These are phyloP conservation scores for Hyposoter didymator DNA, from an alignment of 2,888 invertebrate species.

Conservation along the genomic window DNA sequence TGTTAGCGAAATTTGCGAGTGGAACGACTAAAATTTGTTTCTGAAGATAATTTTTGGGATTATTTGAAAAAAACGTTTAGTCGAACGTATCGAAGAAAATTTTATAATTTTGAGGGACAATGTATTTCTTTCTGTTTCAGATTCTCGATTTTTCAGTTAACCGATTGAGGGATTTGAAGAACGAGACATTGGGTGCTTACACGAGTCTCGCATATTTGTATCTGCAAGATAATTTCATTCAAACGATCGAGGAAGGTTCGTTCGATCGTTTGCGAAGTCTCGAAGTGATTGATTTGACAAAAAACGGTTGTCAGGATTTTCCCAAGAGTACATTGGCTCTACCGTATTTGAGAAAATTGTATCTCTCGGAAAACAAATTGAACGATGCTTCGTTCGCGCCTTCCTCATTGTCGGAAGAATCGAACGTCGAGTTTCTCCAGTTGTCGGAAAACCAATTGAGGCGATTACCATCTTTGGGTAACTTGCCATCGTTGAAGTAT, in stretches of 20 bases:
- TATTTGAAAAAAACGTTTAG: too few relatives aligned
- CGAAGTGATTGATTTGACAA: constrained; percentile 86
- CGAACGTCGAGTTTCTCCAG: constrained; percentile 87
- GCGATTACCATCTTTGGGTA: constrained; percentile 87
- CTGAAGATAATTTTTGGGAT: too few relatives aligned
- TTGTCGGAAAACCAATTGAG: constrained; percentile 87
- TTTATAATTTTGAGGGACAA: neutral
- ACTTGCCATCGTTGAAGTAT: constrained; percentile 86
- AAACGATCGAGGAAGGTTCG: constrained; percentile 85
- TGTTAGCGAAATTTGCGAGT: too few relatives aligned
- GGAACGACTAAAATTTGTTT: too few relatives aligned
- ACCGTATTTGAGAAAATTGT: constrained; percentile 87
- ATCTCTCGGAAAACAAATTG: constrained; percentile 86
- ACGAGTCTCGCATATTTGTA: constrained; percentile 86
- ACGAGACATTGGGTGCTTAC: constrained; percentile 85
- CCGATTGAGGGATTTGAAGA: constrained; percentile 85
- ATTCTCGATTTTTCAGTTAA: constrained; percentile 87
- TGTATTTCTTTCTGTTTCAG: constrained; percentile 82
- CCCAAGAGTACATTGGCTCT: constrained; percentile 86
- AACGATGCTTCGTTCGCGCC: constrained; percentile 73
- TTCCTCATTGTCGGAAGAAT: constrained; percentile 78
- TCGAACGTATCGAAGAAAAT: too few relatives aligned
- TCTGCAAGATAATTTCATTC: constrained; percentile 86
- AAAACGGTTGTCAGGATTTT: constrained; percentile 85
- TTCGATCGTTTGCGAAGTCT: constrained; percentile 85